Evolutionary conservation across 2,797 vertebrate species (phyloP).

Genomic region (Sternarchorhynchus goeldii): DNA sequence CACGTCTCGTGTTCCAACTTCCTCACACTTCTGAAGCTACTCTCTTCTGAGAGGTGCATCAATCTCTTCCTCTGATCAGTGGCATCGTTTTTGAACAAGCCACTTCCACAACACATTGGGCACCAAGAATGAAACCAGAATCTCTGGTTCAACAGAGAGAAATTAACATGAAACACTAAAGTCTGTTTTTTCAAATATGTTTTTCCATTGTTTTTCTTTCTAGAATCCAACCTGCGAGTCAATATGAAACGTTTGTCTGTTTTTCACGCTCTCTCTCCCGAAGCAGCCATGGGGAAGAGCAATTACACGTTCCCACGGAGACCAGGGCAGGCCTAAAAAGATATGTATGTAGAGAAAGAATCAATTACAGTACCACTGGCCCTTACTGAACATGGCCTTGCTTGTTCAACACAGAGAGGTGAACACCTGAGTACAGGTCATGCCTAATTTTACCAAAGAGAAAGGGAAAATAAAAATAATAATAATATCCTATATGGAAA

Average conservation of each 20-base stretch:
- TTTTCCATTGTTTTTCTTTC: background rate
- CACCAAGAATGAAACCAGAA: background rate
- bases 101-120: background rate
- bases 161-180: background rate
- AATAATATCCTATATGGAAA: background rate
- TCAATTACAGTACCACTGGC: conserved; percentile 94
- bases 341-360: conserved; percentile 87
- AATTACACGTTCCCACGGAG: conserved; percentile 95
- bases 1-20: background rate
- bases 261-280: conserved; percentile 47
- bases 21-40: background rate
- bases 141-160: background rate
- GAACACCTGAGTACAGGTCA: conserved; percentile 33
- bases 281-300: conserved; percentile 90
- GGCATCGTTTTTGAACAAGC: background rate
- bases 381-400: conserved; percentile 76
- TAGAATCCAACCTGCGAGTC: conserved; percentile 10
- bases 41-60: background rate
- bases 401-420: conserved; percentile 27
- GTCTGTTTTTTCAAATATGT: background rate
- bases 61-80: background rate
- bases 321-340: conserved; percentile 89
- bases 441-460: conserved; percentile 31
- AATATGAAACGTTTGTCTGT: conserved; percentile 37
- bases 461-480: conserved; percentile 6